phyloP scores from a whole-genome alignment of 2,113 vertebrate genomes.

The Cairina moschata region DNA sequence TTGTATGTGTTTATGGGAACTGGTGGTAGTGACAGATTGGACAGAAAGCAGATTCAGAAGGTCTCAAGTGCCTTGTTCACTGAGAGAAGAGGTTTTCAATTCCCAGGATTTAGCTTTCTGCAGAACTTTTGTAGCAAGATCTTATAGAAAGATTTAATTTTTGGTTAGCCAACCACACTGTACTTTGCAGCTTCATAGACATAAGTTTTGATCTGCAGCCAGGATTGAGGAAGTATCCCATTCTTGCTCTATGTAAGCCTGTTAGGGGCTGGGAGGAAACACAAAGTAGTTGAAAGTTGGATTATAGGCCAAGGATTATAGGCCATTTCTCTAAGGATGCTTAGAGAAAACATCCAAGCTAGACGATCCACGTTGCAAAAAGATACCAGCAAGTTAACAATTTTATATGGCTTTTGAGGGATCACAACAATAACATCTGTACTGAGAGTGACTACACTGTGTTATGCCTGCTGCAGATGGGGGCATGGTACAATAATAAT shows the following conservation, averaged over 20 bases:
- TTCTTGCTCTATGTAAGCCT: neutral
- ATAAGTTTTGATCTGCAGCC: neutral
- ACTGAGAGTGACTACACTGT: neutral
- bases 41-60: neutral
- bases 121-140: neutral
- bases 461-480: neutral
- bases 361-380: neutral
- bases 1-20: neutral
- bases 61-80: neutral
- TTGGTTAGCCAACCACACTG: neutral
- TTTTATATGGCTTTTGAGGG: neutral
- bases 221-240: neutral
- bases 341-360: neutral
- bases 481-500: neutral
- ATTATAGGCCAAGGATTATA: neutral
- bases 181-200: neutral
- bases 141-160: neutral
- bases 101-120: neutral
- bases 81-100: neutral
- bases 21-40: neutral
- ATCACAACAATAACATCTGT: neutral
- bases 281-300: neutral
- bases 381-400: neutral
- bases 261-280: neutral
- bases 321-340: no score